These are phyloP conservation scores for Hoplias malabaricus DNA, from an alignment of 2,113 vertebrate genomes.

Conservation along the genomic window DNA sequence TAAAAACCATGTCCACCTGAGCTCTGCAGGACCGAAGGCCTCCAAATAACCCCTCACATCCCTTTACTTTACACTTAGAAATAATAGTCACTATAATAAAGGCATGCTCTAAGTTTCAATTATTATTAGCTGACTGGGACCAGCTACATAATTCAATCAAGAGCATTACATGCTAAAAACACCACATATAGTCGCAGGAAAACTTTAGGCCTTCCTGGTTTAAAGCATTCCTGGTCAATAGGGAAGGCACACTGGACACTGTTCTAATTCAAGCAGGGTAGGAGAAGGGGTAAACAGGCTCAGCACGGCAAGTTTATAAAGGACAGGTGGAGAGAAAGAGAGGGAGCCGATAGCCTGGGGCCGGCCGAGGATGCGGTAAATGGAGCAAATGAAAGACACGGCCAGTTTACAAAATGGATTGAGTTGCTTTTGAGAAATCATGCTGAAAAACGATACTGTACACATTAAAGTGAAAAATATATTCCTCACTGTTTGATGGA, in stretches of 20 bases:
- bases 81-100: not conserved
- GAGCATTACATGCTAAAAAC: too few relatives aligned
- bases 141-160: too few relatives aligned
- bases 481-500: too few relatives aligned
- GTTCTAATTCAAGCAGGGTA: not conserved
- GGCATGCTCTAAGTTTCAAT: too few relatives aligned
- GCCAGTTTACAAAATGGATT: slow-evolving; percentile 72
- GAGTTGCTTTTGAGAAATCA: slow-evolving; percentile 77
- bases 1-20: not conserved
- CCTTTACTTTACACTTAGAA: not conserved
- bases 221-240: too few relatives aligned
- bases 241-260: not conserved
- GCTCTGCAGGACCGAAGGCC: not conserved
- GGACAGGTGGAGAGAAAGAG: slow-evolving; percentile 59
- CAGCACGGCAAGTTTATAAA: not conserved
- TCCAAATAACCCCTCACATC: not conserved
- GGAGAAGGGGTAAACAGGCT: not conserved
- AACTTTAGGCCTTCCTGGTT: too few relatives aligned
- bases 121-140: too few relatives aligned
- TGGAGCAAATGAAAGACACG: slow-evolving; percentile 66
- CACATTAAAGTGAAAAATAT: slow-evolving; percentile 71
- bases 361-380: slow-evolving; percentile 40
- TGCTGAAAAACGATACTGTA: slow-evolving; percentile 73
- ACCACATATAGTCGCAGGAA: too few relatives aligned
- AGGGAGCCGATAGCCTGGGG: slow-evolving; percentile 20